Conservation (phyloP, 2,888 invertebrate species). For the Barypeithes pellucidus region DNA sequence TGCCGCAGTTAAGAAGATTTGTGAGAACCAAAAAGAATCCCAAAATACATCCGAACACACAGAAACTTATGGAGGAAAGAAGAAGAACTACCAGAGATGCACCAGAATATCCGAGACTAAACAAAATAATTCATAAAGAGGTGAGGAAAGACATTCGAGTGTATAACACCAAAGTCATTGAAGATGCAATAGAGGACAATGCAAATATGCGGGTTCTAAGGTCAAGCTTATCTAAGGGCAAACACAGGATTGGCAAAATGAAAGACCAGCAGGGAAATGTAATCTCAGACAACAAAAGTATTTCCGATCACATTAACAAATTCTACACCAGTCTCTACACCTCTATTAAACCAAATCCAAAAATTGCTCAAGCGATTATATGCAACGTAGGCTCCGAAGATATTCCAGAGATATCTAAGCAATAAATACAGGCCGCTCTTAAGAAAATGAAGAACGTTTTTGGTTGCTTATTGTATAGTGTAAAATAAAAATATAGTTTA, state of each 20-base stretch:
- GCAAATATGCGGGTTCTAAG: slow-evolving; percentile 13
- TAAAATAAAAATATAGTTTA: too few relatives aligned
- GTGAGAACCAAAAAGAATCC: too few relatives aligned
- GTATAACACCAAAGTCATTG: slow-evolving; percentile 22
- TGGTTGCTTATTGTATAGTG: too few relatives aligned
- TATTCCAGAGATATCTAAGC: not conserved
- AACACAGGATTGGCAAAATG: too few relatives aligned
- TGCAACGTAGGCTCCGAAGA: not conserved
- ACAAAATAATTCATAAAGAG: slow-evolving; percentile 8
- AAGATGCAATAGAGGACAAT: slow-evolving; percentile 20
- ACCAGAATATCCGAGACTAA: not conserved
- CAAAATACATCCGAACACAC: too few relatives aligned
- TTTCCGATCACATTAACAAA: too few relatives aligned
- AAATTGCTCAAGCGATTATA: not conserved
- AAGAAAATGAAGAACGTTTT: not conserved
- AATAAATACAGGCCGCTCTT: not conserved
- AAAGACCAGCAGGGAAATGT: not conserved
- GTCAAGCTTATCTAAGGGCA: too few relatives aligned
- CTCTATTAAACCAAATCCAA: too few relatives aligned
- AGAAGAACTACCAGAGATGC: not conserved
- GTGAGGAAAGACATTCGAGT: slow-evolving; percentile 28
- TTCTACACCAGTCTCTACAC: too few relatives aligned
- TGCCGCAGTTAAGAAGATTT: too few relatives aligned
- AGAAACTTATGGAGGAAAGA: not conserved
- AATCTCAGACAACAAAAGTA: slow-evolving; percentile 3